Evolutionary conservation across 2,113 vertebrate species (phyloP), one percentile per base, ranked within the genome.

Genomic region (Willisornis vidua): DNA sequence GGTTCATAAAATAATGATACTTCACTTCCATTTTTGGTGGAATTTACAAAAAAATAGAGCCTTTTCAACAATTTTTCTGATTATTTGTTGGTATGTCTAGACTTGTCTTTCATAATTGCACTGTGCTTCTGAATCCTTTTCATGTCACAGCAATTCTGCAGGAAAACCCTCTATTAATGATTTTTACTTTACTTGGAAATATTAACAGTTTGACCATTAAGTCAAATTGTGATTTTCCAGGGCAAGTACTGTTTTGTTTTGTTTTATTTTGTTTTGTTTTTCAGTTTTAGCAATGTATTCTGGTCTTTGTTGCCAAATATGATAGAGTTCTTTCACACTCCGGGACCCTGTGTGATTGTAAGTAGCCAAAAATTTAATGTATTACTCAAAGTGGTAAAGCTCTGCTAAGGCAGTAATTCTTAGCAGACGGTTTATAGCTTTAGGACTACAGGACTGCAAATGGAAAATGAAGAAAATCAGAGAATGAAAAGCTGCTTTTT

Each of bases 1-100:
- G 93, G 33, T 87, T 97, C 55, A 63, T 54, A 79, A 29, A 71
- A 48, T 86, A 91, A 66, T 31, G 54, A 82, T 68, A 74, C 54
- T 37, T 63, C 54, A 91, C 68, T 82, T 91, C 57, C 77, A 14
- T 52, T 96, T 89, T 79, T 77, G 29, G 18, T 90, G 19, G 35
- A 91, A 86, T 72, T 95, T 93, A 49, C 48, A 14, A 67, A 80
- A 97, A 89, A 90, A 68, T 45, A 57, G 51, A 82, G 54, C 76
- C 5, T 92, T 90, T 95, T 48, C 82, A 91, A 58, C 16, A 17
- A 31, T 87, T 86, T 83, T 73, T 61, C 58, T 85, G 58, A 66
- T 93, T 58, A 79, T 80, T 96, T 84, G 39, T 39, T 78, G 46
- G 23, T 54, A 46, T n/a, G 14, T 67, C 68, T 75, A 65, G 39